phyloP scores from a whole-genome alignment of 2,888 invertebrate genomes.

The Chironomus tentans region DNA sequence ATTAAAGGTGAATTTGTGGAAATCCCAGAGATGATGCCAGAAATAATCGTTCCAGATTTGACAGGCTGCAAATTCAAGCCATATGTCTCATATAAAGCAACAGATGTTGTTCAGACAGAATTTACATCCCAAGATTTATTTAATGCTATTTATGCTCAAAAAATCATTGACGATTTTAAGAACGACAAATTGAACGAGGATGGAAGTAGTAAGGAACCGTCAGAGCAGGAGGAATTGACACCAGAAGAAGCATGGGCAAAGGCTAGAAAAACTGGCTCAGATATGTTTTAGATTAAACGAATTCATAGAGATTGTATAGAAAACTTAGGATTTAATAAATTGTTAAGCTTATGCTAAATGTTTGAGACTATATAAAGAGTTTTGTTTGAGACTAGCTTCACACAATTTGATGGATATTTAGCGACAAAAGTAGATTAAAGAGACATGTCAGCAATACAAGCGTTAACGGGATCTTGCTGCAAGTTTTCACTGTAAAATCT shows the following conservation, averaged over 20 bases:
- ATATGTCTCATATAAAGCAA: slow-evolving; percentile 82
- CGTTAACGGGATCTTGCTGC: no score
- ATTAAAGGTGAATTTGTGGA: slow-evolving; percentile 48
- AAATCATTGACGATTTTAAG: slow-evolving; percentile 68
- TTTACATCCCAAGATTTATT: slow-evolving; percentile 79
- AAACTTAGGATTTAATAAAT: not conserved
- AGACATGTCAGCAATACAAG: no score
- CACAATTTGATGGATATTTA: no score
- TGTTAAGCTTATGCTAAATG: no score
- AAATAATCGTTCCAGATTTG: slow-evolving; percentile 85
- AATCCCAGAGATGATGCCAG: slow-evolving; percentile 84
- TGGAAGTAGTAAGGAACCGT: slow-evolving; percentile 62
- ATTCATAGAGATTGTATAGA: not conserved
- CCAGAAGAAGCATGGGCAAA: slow-evolving; percentile 59
- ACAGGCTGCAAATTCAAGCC: slow-evolving; percentile 77
- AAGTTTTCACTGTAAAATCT: no score
- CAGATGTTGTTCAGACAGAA: slow-evolving; percentile 65
- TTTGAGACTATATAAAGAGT: no score
- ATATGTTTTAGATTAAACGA: slow-evolving; percentile 53
- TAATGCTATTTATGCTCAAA: slow-evolving; percentile 66
- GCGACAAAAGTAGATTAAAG: no score
- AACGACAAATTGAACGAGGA: slow-evolving; percentile 58
- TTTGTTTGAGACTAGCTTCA: no score
- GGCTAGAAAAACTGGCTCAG: slow-evolving; percentile 70
- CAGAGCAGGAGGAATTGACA: slow-evolving; percentile 58